Base-by-base conservation (phyloP, 30 jellyfish, hydroid and myxozoan species). In the Hydractinia echinata region DNA sequence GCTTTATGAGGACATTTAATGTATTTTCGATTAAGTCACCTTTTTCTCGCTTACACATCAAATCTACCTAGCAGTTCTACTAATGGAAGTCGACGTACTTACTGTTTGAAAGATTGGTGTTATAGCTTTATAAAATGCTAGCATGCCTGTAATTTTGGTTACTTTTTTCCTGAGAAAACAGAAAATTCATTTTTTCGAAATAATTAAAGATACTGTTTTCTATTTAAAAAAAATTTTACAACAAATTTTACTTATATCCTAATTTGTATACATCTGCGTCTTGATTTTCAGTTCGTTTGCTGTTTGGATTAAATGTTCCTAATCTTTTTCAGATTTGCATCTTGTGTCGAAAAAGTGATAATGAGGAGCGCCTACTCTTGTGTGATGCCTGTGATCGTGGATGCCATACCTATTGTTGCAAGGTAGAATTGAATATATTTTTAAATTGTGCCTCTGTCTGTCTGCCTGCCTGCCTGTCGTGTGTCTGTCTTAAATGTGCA, bases 301-400 rank as follows among this genome's bases (percentile, higher is more conserved):
- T 68, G 21, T 11, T 72, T 72, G 44, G 44, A 30, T 30, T 30
- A 30, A 30, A 30, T 30, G 44, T 30, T 74, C 54, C 52, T 39
- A 21, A 39, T 67, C 55, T 64, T 82, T 82, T 67, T 10, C 61
- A 92, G 98, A 86, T 92, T 66, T 92, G 98, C 89, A 92, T 92
- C 56, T 85, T 86, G 58, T 92, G 98, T 64, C 96, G 98, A 53
- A 92, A 92, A 61, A 90, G 96, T 30, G 98, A 92, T 86, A 92
- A 92, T 73, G 98, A 92, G 83, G 95, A 92, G 53, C 87, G 92
- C 20, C 79, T 92, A 49, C 79, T 92, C 71, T 81, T 92, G 53
- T 92, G 98, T 66, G 98, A 92, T 79, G 95, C 92, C n/a, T 92
- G 98, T 72, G 98, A 92, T 71, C 96, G 98, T 55, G 98, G 98